phyloP scores from a whole-genome alignment of 2,113 vertebrate species.

The Nothocercus nigrocapillus region DNA sequence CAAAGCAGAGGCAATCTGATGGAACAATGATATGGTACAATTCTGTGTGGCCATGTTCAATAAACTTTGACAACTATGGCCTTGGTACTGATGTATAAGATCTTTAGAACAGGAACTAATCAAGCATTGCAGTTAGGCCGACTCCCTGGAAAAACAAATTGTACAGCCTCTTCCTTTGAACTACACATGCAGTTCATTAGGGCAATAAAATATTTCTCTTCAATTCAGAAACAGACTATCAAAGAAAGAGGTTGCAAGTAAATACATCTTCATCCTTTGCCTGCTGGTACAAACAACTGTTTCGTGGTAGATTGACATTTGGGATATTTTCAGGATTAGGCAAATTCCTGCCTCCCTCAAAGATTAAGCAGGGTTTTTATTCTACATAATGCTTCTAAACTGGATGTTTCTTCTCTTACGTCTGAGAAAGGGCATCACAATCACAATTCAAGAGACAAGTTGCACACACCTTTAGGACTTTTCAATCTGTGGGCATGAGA shows the following conservation, averaged over 20 bases:
- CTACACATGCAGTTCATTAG: neutral
- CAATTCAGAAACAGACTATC: neutral
- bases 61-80: neutral
- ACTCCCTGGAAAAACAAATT: neutral
- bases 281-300: neutral
- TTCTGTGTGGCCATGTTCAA: neutral
- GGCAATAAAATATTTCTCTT: neutral
- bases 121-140: neutral
- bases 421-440: neutral
- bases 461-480: neutral
- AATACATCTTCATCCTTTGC: neutral
- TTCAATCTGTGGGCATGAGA: neutral
- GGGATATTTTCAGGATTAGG: neutral
- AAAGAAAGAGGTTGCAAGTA: neutral
- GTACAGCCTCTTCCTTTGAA: neutral
- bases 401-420: neutral
- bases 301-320: neutral
- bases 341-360: neutral
- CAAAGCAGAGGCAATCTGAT: neutral
- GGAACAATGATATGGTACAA: neutral
- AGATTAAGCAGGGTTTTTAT: neutral
- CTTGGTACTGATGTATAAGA: rapidly evolving
- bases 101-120: neutral
- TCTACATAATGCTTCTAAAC: rapidly evolving
- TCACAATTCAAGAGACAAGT: too few species aligned